phyloP scores from a whole-genome alignment of 2,797 vertebrate species.

The Syndactyla subalaris region DNA sequence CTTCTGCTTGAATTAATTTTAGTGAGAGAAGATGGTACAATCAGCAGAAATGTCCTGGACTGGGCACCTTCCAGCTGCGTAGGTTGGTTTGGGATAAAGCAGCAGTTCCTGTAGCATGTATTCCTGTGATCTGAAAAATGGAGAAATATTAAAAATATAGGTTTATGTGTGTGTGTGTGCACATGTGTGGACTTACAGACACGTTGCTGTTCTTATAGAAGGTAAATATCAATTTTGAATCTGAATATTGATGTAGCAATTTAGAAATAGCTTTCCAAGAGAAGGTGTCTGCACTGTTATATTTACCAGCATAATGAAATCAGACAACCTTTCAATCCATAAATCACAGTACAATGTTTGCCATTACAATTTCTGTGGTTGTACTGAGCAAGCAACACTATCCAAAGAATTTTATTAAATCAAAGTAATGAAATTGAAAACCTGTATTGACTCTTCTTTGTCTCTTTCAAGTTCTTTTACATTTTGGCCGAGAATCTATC shows the following conservation, averaged over 20 bases:
- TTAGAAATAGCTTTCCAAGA: slow-evolving; percentile 35
- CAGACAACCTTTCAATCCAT: slow-evolving; percentile 35
- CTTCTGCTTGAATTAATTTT: not conserved
- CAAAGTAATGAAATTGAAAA: slow-evolving; percentile 28
- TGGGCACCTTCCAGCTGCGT: not conserved
- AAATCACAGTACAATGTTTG: slow-evolving; percentile 23
- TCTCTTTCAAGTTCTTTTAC: not conserved
- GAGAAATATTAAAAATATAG: not conserved
- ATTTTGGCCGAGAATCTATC: not conserved
- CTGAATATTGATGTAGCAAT: slow-evolving; percentile 26
- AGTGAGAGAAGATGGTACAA: not conserved
- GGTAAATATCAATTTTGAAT: slow-evolving; percentile 35
- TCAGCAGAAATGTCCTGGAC: not conserved
- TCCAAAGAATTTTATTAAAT: slow-evolving; percentile 33
- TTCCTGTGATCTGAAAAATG: not conserved
- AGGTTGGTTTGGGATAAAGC: not conserved
- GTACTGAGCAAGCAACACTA: not conserved
- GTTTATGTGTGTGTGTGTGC: too few relatives aligned
- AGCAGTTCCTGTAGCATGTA: not conserved
- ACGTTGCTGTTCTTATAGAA: not conserved
- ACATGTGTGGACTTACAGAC: not conserved
- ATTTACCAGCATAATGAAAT: slow-evolving; percentile 45
- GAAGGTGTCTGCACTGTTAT: not conserved
- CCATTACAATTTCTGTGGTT: not conserved
- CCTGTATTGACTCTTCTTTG: slow-evolving; percentile 3